A percentile compares a stretch with the other conserved stretches of the same genome.
Evolutionary conservation across 2,113 vertebrate species (phyloP).

Genomic region (Symphodus melops): DNA sequence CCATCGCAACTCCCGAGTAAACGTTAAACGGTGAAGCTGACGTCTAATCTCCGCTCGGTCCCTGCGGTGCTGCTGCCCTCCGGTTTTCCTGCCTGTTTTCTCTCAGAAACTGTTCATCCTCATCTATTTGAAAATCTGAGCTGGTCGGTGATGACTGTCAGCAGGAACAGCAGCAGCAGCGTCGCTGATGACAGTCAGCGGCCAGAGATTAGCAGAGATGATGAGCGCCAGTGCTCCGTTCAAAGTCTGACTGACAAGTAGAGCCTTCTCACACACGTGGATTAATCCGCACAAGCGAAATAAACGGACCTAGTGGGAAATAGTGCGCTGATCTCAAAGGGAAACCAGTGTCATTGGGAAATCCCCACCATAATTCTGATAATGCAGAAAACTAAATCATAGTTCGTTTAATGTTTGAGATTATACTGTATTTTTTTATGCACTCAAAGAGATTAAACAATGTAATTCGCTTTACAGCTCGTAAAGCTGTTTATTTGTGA

Average conservation of each 20-base stretch:
- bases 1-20: conserved; percentile 87
- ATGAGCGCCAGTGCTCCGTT: conserved; percentile 86
- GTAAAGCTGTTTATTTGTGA: too few species aligned
- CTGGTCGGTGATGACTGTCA: conserved; percentile 40
- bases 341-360: conserved; percentile 21
- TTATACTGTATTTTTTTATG: too few species aligned
- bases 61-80: conserved; percentile 31
- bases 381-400: too few species aligned
- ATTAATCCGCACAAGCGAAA: conserved; percentile 86
- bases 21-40: conserved; percentile 57
- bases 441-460: too few species aligned
- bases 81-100: conserved; percentile 14
- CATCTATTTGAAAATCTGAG: conserved; percentile 11
- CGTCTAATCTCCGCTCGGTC: conserved; percentile 45
- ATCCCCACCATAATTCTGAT: not conserved
- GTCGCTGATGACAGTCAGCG: conserved; percentile 45
- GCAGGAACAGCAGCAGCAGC: not conserved
- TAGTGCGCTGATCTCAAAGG: conserved; percentile 63
- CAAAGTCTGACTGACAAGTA: conserved; percentile 91
- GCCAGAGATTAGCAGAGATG: conserved; percentile 59
- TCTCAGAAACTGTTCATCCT: conserved; percentile 63
- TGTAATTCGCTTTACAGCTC: too few species aligned
- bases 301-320: conserved; percentile 57
- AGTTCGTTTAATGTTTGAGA: too few species aligned
- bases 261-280: conserved; percentile 85